Evolutionary conservation across 2,113 vertebrate species (phyloP), one percentile per base, ranked within the genome.

Genomic region (Cyprinodon brontotheroides): DNA sequence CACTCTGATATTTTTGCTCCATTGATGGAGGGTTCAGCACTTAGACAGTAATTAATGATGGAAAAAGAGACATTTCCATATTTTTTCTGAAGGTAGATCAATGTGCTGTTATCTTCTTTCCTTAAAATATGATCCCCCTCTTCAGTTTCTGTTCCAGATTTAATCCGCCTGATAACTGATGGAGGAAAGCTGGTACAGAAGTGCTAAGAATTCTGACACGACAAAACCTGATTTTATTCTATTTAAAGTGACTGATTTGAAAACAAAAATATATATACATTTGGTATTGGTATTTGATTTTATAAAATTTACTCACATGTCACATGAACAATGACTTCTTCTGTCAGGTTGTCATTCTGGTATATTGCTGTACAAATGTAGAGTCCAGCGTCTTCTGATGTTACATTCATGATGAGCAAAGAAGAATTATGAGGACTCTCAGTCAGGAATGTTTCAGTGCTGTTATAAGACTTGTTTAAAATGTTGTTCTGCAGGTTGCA

Each of bases 141-240:
- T 29, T 29, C 29, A 29, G 29, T 29, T 29, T 29, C 29, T 29
- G 29, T 29, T 29, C 29, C 29, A 29, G 29, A 2, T 61, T 64
- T 84, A 1, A 10, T 69, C 88, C 88, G 86, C 0, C 39, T 47
- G 73, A 87, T 3, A 2, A 38, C 14, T 22, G 85, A 74, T 11
- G 79, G 80, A 79, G 83, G 85, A 14, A 87, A 84, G 76, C 85
- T 84, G 3, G 15, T 17, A 7, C 5, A 20, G 14, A 53, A 53
- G 48, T 53, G 15, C 48, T 53, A 53, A 53, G 15, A 17, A 15
- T 53, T 20, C 17, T 53, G 0, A 61, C 1, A 64, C 3, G 0
- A 40, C 6, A 62, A 14, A 53, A 5, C 5, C 48, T 8, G 41
- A 9, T 41, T 41, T 4, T 6, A 6, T 41, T 5, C 41, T 41